Conservation (phyloP, 2,113 vertebrate genomes). For the Phalacrocorax pelagicus region DNA sequence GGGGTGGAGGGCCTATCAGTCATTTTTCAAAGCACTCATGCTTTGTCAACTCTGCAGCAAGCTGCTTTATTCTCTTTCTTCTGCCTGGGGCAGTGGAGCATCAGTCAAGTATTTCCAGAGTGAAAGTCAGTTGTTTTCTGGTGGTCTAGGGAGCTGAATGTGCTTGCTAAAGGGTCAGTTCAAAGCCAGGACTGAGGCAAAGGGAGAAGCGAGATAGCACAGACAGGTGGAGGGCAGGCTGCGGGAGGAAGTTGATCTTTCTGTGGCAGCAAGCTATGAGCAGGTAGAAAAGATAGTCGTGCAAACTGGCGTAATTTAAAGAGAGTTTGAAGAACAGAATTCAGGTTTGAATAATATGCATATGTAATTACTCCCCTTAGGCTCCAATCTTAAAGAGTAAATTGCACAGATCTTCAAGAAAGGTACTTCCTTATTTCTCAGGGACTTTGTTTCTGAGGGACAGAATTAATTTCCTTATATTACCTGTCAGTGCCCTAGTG, state of each 20-base stretch:
- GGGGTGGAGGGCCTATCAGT: constrained; percentile 54
- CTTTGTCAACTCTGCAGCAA: constrained; percentile 64
- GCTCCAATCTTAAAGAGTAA: background rate
- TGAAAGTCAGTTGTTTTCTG: constrained; percentile 43
- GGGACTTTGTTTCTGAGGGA: background rate
- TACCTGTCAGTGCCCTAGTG: background rate
- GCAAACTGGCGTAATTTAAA: background rate
- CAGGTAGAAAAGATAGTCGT: background rate
- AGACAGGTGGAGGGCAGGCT: background rate
- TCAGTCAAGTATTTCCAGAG: constrained; percentile 54
- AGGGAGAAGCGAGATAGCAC: background rate
- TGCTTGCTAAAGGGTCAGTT: background rate
- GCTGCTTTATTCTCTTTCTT: constrained; percentile 54
- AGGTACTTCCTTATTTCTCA: background rate
- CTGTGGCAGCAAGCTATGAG: background rate
- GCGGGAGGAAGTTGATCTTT: background rate
- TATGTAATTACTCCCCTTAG: constrained; percentile 9
- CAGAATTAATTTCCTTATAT: background rate
- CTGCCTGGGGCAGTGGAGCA: constrained; percentile 54
- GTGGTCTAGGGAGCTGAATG: background rate
- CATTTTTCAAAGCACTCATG: constrained; percentile 54
- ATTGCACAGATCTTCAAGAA: background rate
- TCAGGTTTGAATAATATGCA: constrained; percentile 15
- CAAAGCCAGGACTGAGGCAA: background rate
- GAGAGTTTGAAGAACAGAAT: background rate